Conservation (phyloP, 2,797 vertebrate species). For the Gephyroberyx darwinii region DNA sequence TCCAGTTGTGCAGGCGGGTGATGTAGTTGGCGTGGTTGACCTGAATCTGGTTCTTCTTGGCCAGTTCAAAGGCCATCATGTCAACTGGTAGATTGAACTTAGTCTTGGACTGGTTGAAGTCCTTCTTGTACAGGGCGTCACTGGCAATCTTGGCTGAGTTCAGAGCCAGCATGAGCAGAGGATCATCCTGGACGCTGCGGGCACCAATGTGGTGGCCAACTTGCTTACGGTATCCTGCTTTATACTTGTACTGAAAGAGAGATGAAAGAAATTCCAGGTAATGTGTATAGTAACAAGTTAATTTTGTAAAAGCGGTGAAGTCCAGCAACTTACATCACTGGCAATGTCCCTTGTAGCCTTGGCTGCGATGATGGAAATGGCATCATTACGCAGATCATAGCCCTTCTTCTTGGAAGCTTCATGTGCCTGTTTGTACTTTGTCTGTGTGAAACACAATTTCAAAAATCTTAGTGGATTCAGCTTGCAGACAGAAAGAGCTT, state of each 20-base stretch:
- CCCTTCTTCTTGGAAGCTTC: constrained; percentile 91
- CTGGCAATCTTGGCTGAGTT: constrained; percentile 93
- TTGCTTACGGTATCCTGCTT: constrained; percentile 89
- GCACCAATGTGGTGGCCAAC: constrained; percentile 94
- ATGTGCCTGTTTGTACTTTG: constrained; percentile 87
- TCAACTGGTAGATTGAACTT: constrained; percentile 85
- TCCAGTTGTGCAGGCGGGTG: constrained; percentile 87
- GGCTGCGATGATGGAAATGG: constrained; percentile 88
- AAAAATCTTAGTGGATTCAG: constrained; percentile 1
- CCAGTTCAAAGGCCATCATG: constrained; percentile 88
- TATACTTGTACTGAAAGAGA: constrained; percentile 88
- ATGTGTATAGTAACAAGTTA: no score
- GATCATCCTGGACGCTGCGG: constrained; percentile 88
- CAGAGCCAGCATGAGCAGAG: constrained; percentile 91
- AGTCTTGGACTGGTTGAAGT: constrained; percentile 92
- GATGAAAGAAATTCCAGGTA: background rate
- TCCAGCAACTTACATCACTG: constrained; percentile 74
- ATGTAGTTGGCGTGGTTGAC: constrained; percentile 88
- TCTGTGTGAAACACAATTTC: constrained; percentile 55
- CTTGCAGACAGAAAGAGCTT: no score
- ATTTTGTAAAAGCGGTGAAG: no score
- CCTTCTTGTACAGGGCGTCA: constrained; percentile 85
- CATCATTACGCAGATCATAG: constrained; percentile 88
- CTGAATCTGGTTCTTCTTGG: constrained; percentile 87
- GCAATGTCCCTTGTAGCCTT: constrained; percentile 89